Base-by-base conservation (phyloP, 1,140 invertebrate genomes). In the Macrobrachium nipponense region DNA sequence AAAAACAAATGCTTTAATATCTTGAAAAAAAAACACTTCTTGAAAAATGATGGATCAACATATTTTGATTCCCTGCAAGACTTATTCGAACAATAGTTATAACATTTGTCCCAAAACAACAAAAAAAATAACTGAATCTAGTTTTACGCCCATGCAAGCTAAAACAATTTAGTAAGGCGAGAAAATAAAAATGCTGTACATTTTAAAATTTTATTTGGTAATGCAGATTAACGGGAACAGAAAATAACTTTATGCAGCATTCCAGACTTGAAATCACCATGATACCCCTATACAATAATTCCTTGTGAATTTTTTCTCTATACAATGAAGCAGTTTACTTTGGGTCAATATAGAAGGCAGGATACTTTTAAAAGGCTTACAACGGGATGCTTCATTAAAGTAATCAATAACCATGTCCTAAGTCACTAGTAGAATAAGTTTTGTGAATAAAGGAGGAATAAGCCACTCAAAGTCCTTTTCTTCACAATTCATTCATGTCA, bases 341-440 rank as follows among this genome's bases (percentile, higher is more conserved):
- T 36, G n/a, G 12, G 27, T 75, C 59, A 14, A n/a, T n/a, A 62
- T 27, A 8, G 59, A 15, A 43, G 83, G n/a, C 58, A 61, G 20
- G 59, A 68, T 44, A 27, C 72, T 72, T 12, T 44, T 36, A 20
- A 86, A 79, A 27, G 83, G 83, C 3, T 51, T 20, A 20, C 44
- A 44, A 58, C 80, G 76, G 18, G 80, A 73, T 11, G 80, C 83
- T 61, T 86, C 20, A 59, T 27, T 12, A 86, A 43, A 18, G 83
- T n/a, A 64, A 27, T 70, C 83, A 60, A 70, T 68, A 14, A 86
- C 83, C 77, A 86, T 61, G 51, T 86, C 83, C n/a, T 75, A 86
- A 23, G 20, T 86, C 83, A 8, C 83, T 77, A 4, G 83, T 86
- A n/a, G 83, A 86, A 66, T 79, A 86, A 18, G 83, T 86, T 59